Conservation (phyloP, 1,140 invertebrate genomes). For the Drosophila baimaii region DNA sequence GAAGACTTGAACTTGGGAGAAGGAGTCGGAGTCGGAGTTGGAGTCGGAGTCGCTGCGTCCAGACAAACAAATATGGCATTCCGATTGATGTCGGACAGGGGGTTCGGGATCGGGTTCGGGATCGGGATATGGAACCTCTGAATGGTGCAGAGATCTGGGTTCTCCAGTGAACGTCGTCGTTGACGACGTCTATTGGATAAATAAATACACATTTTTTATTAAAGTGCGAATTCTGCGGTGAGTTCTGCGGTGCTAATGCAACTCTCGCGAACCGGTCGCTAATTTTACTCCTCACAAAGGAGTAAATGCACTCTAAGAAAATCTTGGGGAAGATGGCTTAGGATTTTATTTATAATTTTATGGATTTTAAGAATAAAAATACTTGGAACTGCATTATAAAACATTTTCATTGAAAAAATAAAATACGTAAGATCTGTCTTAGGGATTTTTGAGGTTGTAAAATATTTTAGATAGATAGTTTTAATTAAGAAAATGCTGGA, state of each 20-base stretch:
- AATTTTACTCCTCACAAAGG: slow-evolving; percentile 14
- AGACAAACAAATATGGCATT: slow-evolving; percentile 76
- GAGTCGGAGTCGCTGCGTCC: slow-evolving; percentile 8
- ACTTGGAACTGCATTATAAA: too few relatives aligned
- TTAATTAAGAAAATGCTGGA: too few relatives aligned
- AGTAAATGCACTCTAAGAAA: background rate
- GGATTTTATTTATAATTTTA: background rate
- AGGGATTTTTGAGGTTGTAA: too few relatives aligned
- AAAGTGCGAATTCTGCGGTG: slow-evolving; percentile 79
- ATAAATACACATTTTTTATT: slow-evolving; percentile 77
- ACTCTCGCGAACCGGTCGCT: slow-evolving; percentile 27
- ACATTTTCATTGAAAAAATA: too few relatives aligned
- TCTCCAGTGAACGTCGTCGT: slow-evolving; percentile 37
- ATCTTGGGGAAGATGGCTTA: background rate
- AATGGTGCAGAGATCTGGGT: slow-evolving; percentile 19
- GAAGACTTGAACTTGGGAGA: background rate
- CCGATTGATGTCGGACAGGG: slow-evolving; percentile 31
- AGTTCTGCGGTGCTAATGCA: slow-evolving; percentile 57
- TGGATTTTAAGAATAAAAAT: background rate
- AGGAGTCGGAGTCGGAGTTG: too few relatives aligned
- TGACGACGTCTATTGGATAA: slow-evolving; percentile 74
- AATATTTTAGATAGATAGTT: too few relatives aligned
- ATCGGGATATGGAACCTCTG: background rate
- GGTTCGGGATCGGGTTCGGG: background rate
- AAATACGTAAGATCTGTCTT: too few relatives aligned